These are phyloP conservation scores for Pantherophis guttatus DNA, from an alignment of 2,113 vertebrate species.

Conservation along the genomic window DNA sequence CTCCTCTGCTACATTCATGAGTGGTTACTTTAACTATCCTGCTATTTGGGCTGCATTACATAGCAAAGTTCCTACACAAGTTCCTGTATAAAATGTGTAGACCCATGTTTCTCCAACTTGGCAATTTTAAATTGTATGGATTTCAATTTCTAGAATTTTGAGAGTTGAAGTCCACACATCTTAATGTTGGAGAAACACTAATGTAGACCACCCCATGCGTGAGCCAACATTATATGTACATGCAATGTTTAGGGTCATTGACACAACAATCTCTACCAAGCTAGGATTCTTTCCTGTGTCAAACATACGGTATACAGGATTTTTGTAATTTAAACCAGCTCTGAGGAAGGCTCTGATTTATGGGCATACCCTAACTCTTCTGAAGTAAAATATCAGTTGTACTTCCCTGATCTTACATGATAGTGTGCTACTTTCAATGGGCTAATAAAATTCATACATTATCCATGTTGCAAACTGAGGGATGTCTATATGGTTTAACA, in stretches of 20 bases:
- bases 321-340: neutral
- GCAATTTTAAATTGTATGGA: neutral
- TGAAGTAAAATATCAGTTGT: neutral
- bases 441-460: neutral
- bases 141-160: neutral
- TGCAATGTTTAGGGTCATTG: neutral
- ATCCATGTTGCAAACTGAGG: neutral
- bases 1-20: constrained; percentile 55
- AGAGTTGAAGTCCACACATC: neutral
- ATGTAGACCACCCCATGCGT: neutral
- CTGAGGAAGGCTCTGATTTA: neutral
- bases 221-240: neutral
- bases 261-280: neutral
- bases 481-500: neutral
- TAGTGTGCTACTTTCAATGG: neutral
- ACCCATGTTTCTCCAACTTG: neutral
- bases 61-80: neutral
- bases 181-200: neutral
- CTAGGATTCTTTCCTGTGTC: neutral
- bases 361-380: neutral
- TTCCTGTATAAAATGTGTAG: neutral
- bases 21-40: neutral
- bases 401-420: neutral
- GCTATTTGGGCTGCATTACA: neutral
- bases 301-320: neutral